A percentile compares a stretch with the other conserved stretches of the same genome.
Evolutionary conservation across 37 sponge, comb jelly and placozoan species (phyloP).

Genomic region (Bolinopsis microptera): DNA sequence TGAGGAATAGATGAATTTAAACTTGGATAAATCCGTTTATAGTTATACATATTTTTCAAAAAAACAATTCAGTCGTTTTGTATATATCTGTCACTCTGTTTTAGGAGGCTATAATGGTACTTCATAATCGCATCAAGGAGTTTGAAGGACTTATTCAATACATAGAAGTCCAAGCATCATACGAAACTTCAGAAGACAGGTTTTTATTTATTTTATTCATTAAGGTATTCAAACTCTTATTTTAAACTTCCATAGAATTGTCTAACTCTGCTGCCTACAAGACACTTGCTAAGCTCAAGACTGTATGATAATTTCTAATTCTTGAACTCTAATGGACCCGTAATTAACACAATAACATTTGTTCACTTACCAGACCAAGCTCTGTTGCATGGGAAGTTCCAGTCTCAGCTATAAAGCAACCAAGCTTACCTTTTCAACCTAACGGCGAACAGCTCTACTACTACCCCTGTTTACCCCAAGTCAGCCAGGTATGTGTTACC

Average conservation of each 20-base stretch:
- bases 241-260: too few species aligned
- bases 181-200: constrained; percentile 45
- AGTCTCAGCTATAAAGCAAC: constrained; percentile 61
- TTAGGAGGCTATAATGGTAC: constrained; percentile 59
- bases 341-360: too few species aligned
- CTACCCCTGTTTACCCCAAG: constrained; percentile 37
- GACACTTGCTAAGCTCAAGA: too few species aligned
- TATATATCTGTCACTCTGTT: background rate
- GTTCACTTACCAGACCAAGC: background rate
- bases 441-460: constrained; percentile 48
- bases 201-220: background rate
- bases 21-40: too few species aligned
- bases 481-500: background rate
- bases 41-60: too few species aligned
- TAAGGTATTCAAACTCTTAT: background rate
- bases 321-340: too few species aligned
- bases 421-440: constrained; percentile 41
- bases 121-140: constrained; percentile 53
- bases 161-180: constrained; percentile 61
- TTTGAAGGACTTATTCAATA: constrained; percentile 62
- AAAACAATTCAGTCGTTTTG: too few species aligned
- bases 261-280: too few species aligned
- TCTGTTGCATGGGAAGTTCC: constrained; percentile 64
- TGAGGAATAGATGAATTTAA: background rate
- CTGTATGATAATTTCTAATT: too few species aligned